Evolutionary conservation across 2,888 invertebrate species (phyloP), one percentile per base, ranked within the genome.

Genomic region (Orchesella flavescens): DNA sequence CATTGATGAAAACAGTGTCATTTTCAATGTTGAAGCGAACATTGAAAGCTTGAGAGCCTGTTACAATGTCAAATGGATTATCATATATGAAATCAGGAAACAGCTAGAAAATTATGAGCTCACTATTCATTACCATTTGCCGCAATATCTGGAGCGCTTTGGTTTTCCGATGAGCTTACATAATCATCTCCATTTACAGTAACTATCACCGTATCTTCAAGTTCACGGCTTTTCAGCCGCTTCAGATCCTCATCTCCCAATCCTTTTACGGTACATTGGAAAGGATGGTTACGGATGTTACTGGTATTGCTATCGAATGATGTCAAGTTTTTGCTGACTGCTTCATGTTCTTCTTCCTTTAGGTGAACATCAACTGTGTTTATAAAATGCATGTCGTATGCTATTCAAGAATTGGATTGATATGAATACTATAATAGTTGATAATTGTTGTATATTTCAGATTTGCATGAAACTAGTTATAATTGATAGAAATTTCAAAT

Each of bases 241-340:
- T 43, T 10, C 1, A 73, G 21, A 0, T 61, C 61, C 7, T 66
- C 76, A 55, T 66, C 19, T 12, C 55, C 66, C 34, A 76, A 19
- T 13, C 76, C 76, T 9, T 55, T 19, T 13, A 73, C 53, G 13
- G 15, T 4, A n/a, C 73, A 73, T 17, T 73, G 21, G 46, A 73
- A 73, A 15, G 61, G 44, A 1, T n/a, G n/a, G n/a, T n/a, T n/a
- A n/a, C 46, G 44, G 12, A 19, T 9, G 10, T 1, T n/a, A 17
- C 34, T 72, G 5, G 19, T 19, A 21, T 15, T 72, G 4, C 53
- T 24, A 53, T 49, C 21, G 12, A 53, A 19, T 21, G 24, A 68
- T 12, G 24, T 57, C 10, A 19, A 43, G 34, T 34, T 7, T 34
- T 4, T 7, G 2, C 7, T 34, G 3, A 34, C 34, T 4, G 34